Base-by-base conservation (phyloP, 2,113 vertebrate genomes). In the Apteryx owenii region DNA sequence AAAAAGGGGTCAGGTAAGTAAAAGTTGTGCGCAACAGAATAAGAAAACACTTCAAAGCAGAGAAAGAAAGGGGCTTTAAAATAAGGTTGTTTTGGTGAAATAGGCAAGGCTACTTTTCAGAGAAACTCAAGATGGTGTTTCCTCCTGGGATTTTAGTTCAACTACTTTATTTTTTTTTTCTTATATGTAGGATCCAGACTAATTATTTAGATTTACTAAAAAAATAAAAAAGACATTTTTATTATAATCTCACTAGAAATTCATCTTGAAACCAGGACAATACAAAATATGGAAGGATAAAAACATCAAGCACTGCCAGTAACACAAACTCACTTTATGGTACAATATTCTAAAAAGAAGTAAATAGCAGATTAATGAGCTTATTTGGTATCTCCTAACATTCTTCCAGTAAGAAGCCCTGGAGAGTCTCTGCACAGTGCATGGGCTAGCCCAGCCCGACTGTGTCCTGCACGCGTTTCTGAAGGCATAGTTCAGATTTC, bases 241-340 rank as follows among this genome's bases (percentile, higher is more conserved):
- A 51, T 10, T 91, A 38, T 61, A 87, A 85, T 68, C 46, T 85
- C 38, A 68, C 31, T 75, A 61, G 56, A 84, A 38, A 85, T 76
- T 81, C 31, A 61, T 79, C 61, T 62, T 72, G 62, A 91, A 94
- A 93, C 48, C 60, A 23, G 71, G 28, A 91, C 66, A 88, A 51
- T 23, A 38, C 3, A 82, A 78, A 79, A 79, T 22, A 84, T 5
- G 29, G 54, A 93, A 70, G 51, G 56, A 79, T 56, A 81, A 91
- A 89, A 89, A 3, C 51, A 51, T 28, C 3, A 86, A 13, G 3
- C n/a, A 20, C 51, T 79, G 61, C 56, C 51, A 72, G 48, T 33
- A 79, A 48, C 0, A 1, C 36, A 72, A 79, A 61, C 28, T 88
- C 33, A 62, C 60, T 19, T 48, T 28, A 19, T 4, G 26, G 26